These are phyloP conservation scores for Pterocles orientalis DNA, from an alignment of 2,113 vertebrate genomes.

Conservation along the genomic window DNA sequence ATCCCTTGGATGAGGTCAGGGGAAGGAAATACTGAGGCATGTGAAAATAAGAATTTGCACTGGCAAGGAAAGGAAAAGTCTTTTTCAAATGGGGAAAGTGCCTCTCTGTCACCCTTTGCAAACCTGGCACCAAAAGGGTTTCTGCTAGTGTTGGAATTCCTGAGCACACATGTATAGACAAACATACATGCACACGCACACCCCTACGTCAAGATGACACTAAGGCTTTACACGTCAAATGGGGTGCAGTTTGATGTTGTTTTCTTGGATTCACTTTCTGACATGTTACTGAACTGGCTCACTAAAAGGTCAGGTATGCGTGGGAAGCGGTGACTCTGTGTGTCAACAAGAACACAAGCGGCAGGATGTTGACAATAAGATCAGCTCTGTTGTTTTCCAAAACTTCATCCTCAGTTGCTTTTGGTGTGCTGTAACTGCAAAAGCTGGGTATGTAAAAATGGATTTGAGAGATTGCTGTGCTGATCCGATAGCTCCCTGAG, in stretches of 20 bases:
- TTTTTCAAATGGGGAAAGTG: not conserved
- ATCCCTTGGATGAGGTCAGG: not conserved
- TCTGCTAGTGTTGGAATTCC: not conserved
- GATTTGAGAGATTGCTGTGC: not conserved
- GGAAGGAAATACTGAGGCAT: not conserved
- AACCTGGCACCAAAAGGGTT: not conserved
- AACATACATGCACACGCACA: fast-evolving
- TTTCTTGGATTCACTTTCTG: not conserved
- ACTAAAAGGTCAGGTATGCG: not conserved
- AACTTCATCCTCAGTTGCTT: not conserved
- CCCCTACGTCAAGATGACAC: not conserved
- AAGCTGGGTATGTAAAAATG: not conserved
- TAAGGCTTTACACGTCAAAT: not conserved
- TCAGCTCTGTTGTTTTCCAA: not conserved
- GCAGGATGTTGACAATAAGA: not conserved
- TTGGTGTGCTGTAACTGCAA: not conserved
- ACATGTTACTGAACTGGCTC: not conserved
- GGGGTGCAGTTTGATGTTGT: not conserved
- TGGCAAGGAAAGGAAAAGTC: not conserved
- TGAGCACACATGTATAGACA: not conserved
- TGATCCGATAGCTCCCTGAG: not conserved
- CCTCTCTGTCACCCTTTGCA: not conserved
- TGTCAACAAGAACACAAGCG: not conserved
- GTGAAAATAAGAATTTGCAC: not conserved
- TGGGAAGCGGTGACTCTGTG: not conserved